phyloP scores from a whole-genome alignment of 2,888 invertebrate species.

The Shargacucullia verbasci region DNA sequence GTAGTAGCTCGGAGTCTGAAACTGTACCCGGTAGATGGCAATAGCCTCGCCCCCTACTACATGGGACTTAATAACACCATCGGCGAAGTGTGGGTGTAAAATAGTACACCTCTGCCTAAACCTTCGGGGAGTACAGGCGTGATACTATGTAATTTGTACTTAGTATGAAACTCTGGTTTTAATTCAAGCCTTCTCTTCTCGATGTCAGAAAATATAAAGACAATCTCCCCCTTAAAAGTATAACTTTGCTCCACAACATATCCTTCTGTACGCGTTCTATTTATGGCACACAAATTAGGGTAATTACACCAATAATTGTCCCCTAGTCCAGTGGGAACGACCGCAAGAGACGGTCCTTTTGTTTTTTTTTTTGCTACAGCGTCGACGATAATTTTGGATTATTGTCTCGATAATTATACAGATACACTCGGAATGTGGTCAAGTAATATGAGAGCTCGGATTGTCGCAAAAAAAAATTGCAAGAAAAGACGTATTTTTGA shows the following conservation, averaged over 20 bases:
- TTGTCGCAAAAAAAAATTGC: slow-evolving; percentile 4
- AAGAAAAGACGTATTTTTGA: too few relatives aligned
- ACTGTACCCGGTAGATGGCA: too few relatives aligned
- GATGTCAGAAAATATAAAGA: too few relatives aligned
- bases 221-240: slow-evolving; percentile 32
- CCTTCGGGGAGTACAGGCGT: too few relatives aligned
- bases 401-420: slow-evolving; percentile 48
- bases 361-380: slow-evolving; percentile 42
- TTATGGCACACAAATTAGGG: slow-evolving; percentile 56
- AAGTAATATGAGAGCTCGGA: slow-evolving; percentile 25
- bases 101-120: too few relatives aligned
- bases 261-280: slow-evolving; percentile 46
- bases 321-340: slow-evolving; percentile 42
- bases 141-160: too few relatives aligned
- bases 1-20: too few relatives aligned
- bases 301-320: slow-evolving; percentile 59
- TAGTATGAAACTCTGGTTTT: too few relatives aligned
- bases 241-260: slow-evolving; percentile 20
- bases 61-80: too few relatives aligned
- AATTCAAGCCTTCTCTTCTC: too few relatives aligned
- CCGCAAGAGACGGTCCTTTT: slow-evolving; percentile 43
- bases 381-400: slow-evolving; percentile 38
- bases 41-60: too few relatives aligned
- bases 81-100: too few relatives aligned
- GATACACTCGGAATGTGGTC: slow-evolving; percentile 31